phyloP scores from a whole-genome alignment of 2,888 invertebrate species.

The Amblyjoppa proteus region DNA sequence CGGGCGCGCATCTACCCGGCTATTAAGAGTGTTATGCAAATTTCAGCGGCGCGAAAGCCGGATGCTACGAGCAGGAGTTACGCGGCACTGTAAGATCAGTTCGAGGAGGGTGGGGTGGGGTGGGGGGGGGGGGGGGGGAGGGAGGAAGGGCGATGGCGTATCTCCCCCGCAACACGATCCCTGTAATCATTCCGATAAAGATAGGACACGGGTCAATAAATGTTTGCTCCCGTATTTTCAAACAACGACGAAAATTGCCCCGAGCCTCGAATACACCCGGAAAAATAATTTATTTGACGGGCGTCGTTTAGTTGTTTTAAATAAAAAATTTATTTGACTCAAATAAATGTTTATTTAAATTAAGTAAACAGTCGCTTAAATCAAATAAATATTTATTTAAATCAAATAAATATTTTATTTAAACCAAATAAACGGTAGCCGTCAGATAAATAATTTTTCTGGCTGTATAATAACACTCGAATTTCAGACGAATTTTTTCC shows the following conservation, averaged over 20 bases:
- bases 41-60: slow-evolving; percentile 66
- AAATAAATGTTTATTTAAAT: no score
- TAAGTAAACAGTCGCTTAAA: no score
- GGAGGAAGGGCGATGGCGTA: slow-evolving; percentile 28
- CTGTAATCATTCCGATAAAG: slow-evolving; percentile 51
- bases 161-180: slow-evolving; percentile 45
- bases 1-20: slow-evolving; percentile 59
- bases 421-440: no score
- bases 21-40: slow-evolving; percentile 79
- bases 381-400: no score
- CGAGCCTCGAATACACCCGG: not conserved
- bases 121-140: not conserved
- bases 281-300: no score
- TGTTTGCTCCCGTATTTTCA: slow-evolving; percentile 10
- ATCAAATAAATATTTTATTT: no score
- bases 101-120: not conserved
- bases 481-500: no score
- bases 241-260: not conserved
- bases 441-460: no score
- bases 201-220: slow-evolving; percentile 41
- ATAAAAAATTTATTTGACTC: no score
- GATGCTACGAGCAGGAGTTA: slow-evolving; percentile 25
- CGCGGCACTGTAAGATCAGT: slow-evolving; percentile 21
- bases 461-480: no score
- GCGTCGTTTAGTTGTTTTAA: no score